Evolutionary conservation across 2,113 vertebrate genomes (phyloP).

Genomic region (Macheiramphus alcinus): DNA sequence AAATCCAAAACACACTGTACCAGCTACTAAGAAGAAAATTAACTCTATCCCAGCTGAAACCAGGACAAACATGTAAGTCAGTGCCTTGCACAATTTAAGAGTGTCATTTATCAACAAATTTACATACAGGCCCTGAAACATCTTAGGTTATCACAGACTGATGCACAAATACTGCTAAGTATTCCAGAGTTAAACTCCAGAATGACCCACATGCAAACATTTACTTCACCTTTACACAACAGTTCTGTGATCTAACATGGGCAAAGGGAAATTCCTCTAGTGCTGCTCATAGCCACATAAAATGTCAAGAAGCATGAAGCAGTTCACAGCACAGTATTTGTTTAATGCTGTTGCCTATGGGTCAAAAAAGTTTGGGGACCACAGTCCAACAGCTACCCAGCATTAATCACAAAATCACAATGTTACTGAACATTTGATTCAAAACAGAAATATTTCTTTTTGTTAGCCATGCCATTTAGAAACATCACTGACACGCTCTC

Average conservation of each 20-base stretch:
- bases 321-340: neutral
- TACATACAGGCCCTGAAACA: neutral
- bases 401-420: neutral
- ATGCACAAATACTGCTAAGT: neutral
- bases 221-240: neutral
- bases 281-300: neutral
- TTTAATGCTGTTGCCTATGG: neutral
- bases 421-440: neutral
- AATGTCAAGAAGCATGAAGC: neutral
- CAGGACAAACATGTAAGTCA: neutral
- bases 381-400: neutral
- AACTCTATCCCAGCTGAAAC: no score
- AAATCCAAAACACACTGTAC: no score
- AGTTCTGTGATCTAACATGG: neutral
- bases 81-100: neutral
- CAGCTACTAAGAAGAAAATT: no score
- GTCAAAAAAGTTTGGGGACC: neutral
- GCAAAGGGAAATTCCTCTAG: neutral
- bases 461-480: neutral
- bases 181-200: neutral
- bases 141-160: neutral
- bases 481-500: neutral
- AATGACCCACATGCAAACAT: neutral
- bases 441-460: neutral
- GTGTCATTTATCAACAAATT: neutral